These are phyloP conservation scores for Pharmacophagus antenor DNA, from an alignment of 2,888 invertebrate genomes.

Conservation along the genomic window DNA sequence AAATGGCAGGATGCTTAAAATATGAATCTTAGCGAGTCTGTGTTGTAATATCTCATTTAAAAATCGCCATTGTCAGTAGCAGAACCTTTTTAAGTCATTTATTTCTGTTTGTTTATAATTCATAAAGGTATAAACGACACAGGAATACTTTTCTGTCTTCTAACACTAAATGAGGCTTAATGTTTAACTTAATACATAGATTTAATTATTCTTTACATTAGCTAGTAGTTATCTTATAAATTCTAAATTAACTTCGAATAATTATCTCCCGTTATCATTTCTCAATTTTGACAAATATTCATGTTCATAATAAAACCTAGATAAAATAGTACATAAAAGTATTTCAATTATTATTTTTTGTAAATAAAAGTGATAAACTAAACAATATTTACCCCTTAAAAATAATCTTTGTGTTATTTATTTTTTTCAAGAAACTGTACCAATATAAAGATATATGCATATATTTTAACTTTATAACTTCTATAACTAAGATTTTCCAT, in stretches of 20 bases:
- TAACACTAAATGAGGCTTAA: neutral
- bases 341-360: too few relatives aligned
- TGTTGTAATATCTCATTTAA: constrained; percentile 31
- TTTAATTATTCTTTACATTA: too few relatives aligned
- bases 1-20: constrained; percentile 37
- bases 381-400: too few relatives aligned
- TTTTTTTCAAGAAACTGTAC: too few relatives aligned
- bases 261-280: neutral
- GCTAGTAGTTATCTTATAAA: neutral
- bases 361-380: too few relatives aligned
- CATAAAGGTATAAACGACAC: neutral
- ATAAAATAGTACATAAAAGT: too few relatives aligned
- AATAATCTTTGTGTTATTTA: too few relatives aligned
- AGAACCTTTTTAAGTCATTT: neutral
- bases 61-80: neutral
- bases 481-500: too few relatives aligned
- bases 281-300: neutral
- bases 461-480: too few relatives aligned
- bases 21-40: constrained; percentile 29
- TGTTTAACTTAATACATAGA: neutral
- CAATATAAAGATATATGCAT: too few relatives aligned
- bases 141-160: neutral
- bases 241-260: neutral
- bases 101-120: neutral
- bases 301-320: neutral